phyloP scores from a whole-genome alignment of 1,140 invertebrate species.

The Calephelis virginiensis region DNA sequence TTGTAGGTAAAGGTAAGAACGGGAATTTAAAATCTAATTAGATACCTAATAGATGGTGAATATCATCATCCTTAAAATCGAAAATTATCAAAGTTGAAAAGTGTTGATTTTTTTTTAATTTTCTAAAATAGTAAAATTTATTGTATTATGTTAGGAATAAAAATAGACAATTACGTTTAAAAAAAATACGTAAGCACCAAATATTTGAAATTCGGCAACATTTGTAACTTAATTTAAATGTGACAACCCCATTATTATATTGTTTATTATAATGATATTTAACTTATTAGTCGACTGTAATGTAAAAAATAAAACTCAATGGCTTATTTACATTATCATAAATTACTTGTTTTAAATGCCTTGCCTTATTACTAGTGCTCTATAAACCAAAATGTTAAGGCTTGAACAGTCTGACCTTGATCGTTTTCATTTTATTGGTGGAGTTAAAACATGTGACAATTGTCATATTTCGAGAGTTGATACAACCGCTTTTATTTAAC shows the following conservation, averaged over 20 bases:
- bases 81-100: too few relatives aligned
- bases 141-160: too few relatives aligned
- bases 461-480: constrained; percentile 37
- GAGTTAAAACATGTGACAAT: constrained; percentile 31
- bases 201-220: too few relatives aligned
- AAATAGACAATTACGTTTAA: too few relatives aligned
- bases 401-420: constrained; percentile 48
- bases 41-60: too few relatives aligned
- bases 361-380: constrained; percentile 34
- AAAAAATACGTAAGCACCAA: too few relatives aligned
- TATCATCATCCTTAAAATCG: too few relatives aligned
- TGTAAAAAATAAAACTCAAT: constrained; percentile 12
- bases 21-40: too few relatives aligned
- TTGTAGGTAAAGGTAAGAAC: too few relatives aligned
- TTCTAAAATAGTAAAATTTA: too few relatives aligned
- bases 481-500: constrained; percentile 22
- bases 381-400: constrained; percentile 64
- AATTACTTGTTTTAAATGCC: constrained; percentile 13
- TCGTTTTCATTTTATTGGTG: constrained; percentile 50
- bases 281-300: background rate
- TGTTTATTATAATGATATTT: background rate
- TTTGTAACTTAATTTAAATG: too few relatives aligned
- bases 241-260: background rate
- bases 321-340: constrained; percentile 13
- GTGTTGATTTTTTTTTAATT: too few relatives aligned